Base-by-base conservation (phyloP, 2,797 vertebrate genomes). In the Artibeus jamaicensis region DNA sequence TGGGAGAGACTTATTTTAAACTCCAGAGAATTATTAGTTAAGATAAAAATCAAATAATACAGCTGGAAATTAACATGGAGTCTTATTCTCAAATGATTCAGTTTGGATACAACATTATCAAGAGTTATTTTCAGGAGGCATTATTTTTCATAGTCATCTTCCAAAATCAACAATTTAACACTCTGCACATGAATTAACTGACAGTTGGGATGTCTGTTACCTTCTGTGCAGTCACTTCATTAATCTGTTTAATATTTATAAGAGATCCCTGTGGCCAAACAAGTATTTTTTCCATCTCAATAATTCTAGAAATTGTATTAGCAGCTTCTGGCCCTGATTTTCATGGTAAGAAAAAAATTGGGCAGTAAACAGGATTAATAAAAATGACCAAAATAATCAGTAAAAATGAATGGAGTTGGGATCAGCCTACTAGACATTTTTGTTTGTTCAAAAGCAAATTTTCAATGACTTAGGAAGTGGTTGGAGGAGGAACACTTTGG, bases 1-100 rank as follows among this genome's bases (percentile, higher is more conserved):
- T 12, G 22, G 26, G 44, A 95, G 9, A 95, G 22, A 12, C 37
- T 76, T 87, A 29, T 79, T 92, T 87, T 86, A 89, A 91, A 95
- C 70, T 68, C 37, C 29, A 53, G 76, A 79, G 15, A 86, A 93
- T 77, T 78, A 59, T 53, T 85, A 91, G 50, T 48, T 79, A 62
- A 86, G 46, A 55, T 70, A 55, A 95, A 84, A 62, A 86, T 62
- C 3, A n/a, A 87, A 48, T 42, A 48, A 29, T n/a, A 39, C 3
- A 65, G 50, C 57, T 88, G n/a, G 71, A 93, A 87, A 70, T 55
- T 87, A 73, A 70, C 11, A 19, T 48, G 67, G 91, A 94, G 74
- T 11, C 44, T 85, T 24, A 44, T 11, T 76, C 48, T 24, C 39
- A 50, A 55, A 76, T 59, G 73, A 76, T 39, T 29, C 24, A 39